Conservation (phyloP, 2,888 invertebrate species). For the Polydrusus cervinus region DNA sequence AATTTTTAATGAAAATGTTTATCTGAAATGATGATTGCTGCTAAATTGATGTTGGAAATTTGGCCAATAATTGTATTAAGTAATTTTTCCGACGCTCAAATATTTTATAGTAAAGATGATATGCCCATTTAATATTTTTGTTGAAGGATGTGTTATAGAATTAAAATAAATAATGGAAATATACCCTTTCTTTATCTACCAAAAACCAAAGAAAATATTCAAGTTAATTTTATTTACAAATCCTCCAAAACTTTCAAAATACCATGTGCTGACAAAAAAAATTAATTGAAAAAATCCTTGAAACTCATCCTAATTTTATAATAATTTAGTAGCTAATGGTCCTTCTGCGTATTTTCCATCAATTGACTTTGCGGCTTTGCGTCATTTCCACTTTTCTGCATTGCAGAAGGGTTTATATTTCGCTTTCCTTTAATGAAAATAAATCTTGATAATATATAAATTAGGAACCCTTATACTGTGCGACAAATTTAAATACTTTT, state of each 20-base stretch:
- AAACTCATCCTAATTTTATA: background rate
- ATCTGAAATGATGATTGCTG: background rate
- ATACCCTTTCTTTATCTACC: too few relatives aligned
- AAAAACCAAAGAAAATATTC: background rate
- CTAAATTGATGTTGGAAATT: background rate
- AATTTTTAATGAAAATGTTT: background rate
- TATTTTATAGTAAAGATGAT: too few relatives aligned
- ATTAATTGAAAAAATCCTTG: background rate
- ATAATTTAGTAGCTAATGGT: constrained; percentile 1
- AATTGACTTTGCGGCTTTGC: constrained; percentile 20
- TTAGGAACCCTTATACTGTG: constrained; percentile 1
- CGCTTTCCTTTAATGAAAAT: constrained; percentile 16
- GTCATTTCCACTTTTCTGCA: constrained; percentile 33
- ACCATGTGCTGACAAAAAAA: background rate
- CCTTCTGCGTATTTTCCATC: constrained; percentile 7
- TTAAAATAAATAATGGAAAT: too few relatives aligned
- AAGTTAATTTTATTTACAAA: too few relatives aligned
- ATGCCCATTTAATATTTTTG: too few relatives aligned
- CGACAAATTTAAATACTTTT: background rate
- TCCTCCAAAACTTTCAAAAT: too few relatives aligned
- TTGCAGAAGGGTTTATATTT: constrained; percentile 34
- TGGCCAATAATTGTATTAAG: background rate
- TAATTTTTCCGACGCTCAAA: background rate
- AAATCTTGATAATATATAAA: constrained; percentile 21
- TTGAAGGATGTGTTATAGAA: too few relatives aligned